Percentiles rank a stretch among this genome's conserved stretches.
Evolutionary conservation across 2,888 invertebrate species (phyloP).

Genomic region (Heliconius cydno): DNA sequence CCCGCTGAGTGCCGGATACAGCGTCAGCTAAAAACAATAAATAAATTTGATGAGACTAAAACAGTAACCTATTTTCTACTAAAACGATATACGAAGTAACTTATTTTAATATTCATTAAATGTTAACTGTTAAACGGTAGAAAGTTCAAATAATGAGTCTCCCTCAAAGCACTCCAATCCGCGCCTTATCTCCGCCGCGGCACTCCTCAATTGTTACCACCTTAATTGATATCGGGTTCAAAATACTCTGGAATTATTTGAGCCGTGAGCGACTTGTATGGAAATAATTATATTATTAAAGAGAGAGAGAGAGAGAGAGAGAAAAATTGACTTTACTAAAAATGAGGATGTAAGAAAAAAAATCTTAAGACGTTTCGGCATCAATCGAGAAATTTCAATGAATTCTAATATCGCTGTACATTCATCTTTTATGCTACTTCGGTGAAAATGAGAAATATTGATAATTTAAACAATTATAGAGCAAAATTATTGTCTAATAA

Average conservation of each 20-base stretch:
- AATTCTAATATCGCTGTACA: too few species aligned
- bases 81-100: constrained; percentile 48
- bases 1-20: too few species aligned
- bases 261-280: constrained; percentile 17
- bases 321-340: too few species aligned
- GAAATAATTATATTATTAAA: not conserved
- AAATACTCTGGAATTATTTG: constrained; percentile 15
- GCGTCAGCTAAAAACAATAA: too few species aligned
- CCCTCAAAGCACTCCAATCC: constrained; percentile 63
- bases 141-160: constrained; percentile 78
- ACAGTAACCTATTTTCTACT: not conserved
- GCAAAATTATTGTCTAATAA: not conserved
- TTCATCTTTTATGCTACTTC: too few species aligned
- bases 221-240: constrained; percentile 39
- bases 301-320: not conserved
- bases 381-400: too few species aligned
- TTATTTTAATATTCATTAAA: constrained; percentile 66
- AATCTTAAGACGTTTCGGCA: too few species aligned
- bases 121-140: constrained; percentile 73
- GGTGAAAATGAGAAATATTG: too few species aligned
- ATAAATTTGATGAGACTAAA: not conserved
- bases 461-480: too few species aligned
- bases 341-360: too few species aligned
- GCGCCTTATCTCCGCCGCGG: constrained; percentile 72
- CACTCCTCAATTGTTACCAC: constrained; percentile 61